phyloP scores from a whole-genome alignment of 2,888 invertebrate genomes.

The Pheosia gnoma region DNA sequence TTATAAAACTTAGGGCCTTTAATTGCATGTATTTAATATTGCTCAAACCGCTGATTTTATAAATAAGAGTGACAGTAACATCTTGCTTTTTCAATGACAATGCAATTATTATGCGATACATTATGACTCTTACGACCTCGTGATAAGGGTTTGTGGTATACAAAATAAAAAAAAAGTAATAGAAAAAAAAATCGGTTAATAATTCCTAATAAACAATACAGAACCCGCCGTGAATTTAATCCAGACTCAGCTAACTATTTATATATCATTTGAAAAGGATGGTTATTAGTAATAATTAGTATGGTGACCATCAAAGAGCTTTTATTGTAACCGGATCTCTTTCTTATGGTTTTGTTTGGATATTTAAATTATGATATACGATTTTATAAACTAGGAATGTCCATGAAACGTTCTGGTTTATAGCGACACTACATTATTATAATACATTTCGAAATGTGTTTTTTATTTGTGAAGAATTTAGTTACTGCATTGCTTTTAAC shows the following conservation, averaged over 20 bases:
- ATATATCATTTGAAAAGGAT: slow-evolving; percentile 52
- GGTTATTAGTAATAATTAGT: slow-evolving; percentile 77
- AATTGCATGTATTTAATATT: too few relatives aligned
- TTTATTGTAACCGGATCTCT: slow-evolving; percentile 50
- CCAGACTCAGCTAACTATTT: slow-evolving; percentile 12
- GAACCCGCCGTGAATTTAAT: slow-evolving; percentile 18
- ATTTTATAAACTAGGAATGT: slow-evolving; percentile 36
- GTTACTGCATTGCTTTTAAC: too few relatives aligned
- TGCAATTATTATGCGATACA: too few relatives aligned
- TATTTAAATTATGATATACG: slow-evolving; percentile 49
- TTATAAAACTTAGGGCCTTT: too few relatives aligned
- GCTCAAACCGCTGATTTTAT: too few relatives aligned
- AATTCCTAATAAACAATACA: slow-evolving; percentile 6
- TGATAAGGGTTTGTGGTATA: too few relatives aligned
- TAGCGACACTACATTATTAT: slow-evolving; percentile 16
- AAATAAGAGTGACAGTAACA: too few relatives aligned
- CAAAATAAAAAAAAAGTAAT: too few relatives aligned
- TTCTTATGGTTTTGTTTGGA: slow-evolving; percentile 47
- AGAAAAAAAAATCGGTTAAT: too few relatives aligned
- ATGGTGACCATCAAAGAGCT: slow-evolving; percentile 58
- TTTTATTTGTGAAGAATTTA: slow-evolving; percentile 10
- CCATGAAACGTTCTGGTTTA: slow-evolving; percentile 22
- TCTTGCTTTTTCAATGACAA: too few relatives aligned
- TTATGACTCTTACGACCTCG: too few relatives aligned
- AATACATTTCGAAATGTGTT: slow-evolving; percentile 26